Evolutionary conservation across 2,113 vertebrate species (phyloP).

Genomic region (Neotoma lepida): DNA sequence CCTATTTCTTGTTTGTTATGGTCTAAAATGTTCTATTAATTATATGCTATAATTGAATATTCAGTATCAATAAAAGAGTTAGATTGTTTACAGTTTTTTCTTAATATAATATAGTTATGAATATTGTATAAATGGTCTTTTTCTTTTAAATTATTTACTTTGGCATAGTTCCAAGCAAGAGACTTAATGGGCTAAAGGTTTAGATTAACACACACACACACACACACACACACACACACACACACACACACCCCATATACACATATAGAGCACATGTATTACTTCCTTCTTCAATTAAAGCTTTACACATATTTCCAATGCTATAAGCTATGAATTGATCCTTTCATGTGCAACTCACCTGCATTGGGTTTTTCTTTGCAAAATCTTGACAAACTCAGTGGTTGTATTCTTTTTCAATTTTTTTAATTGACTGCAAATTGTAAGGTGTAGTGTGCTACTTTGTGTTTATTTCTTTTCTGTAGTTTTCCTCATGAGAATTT

Average conservation of each 20-base stretch:
- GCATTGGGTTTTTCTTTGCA: neutral
- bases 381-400: conserved; percentile 5
- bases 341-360: conserved; percentile 6
- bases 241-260: neutral
- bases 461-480: conserved; percentile 33
- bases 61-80: neutral
- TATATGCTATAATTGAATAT: conserved; percentile 18
- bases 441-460: conserved; percentile 4
- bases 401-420: conserved; percentile 12
- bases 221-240: neutral
- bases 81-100: conserved; percentile 32
- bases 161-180: conserved; percentile 32
- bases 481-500: conserved; percentile 6
- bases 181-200: conserved; percentile 36
- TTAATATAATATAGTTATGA: neutral
- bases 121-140: conserved; percentile 55
- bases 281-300: neutral
- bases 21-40: conserved; percentile 20
- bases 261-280: neutral
- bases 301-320: neutral
- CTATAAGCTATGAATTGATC: neutral
- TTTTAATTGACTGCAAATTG: neutral
- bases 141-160: conserved; percentile 52
- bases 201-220: neutral
- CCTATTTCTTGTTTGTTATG: conserved; percentile 39